Evolutionary conservation across 1,140 invertebrate genomes (phyloP), one percentile per base, ranked within the genome.

Genomic region (Triops longicaudatus): DNA sequence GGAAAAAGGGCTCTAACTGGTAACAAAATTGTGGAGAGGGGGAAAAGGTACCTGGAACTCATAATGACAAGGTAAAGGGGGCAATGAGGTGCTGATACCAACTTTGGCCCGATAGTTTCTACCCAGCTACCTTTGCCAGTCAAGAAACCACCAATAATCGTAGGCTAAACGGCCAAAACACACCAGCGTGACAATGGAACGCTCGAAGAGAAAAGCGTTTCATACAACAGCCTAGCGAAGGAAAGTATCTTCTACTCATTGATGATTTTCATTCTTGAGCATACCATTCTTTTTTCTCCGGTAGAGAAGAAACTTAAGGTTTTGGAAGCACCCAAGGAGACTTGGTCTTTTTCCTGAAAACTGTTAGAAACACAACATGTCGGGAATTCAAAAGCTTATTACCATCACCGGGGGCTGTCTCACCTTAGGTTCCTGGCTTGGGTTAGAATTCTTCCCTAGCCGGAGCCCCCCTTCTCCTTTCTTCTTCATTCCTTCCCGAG

Each of bases 331-430:
- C 31, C 31, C 31, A 37, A 37, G 31, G 31, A 37, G 31, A 37
- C 31, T 2, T 37, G 31, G 31, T 37, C 31, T 7, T 37, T 7
- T 37, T 37, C 31, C 31, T 37, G 31, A 37, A 37, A 37, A 37
- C 31, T 37, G 31, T 37, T 37, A 17, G 17, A 17, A 63, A n/a
- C 14, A 0, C 50, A 63, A 63, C 50, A 63, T 63, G 50, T 17
- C 50, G n/a, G 50, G 50, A 63, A 63, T 63, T 63, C 22, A 63
- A 63, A 63, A 63, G n/a, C n/a, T 63, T n/a, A 63, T 63, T 63
- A 63, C 50, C 50, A 22, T 22, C 3, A 17, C 50, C 50, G 14
- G 50, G 17, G 50, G 50, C 50, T 63, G 50, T 63, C 50, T 63
- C 50, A 63, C 50, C 50, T 63, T 63, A 6, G 17, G 50, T 63